Base-by-base conservation (phyloP, 2,888 invertebrate genomes). In the Megastigmus dorsalis region DNA sequence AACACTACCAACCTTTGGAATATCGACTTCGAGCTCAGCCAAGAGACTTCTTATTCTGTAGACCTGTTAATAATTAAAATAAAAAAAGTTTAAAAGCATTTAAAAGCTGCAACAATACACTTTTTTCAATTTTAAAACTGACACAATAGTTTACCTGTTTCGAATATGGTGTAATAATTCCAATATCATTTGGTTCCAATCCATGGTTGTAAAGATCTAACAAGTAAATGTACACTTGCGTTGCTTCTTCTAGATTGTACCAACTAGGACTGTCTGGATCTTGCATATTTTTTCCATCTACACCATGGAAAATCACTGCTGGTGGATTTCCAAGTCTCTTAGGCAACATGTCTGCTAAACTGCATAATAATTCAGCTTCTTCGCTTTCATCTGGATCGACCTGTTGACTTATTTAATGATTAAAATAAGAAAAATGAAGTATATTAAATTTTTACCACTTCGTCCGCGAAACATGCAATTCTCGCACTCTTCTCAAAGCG, bases 101-200 rank as follows among this genome's bases (percentile, higher is more conserved):
- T n/a, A n/a, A n/a, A n/a, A n/a, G n/a, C n/a, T n/a, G n/a, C n/a
- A n/a, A n/a, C n/a, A n/a, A n/a, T n/a, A n/a, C n/a, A n/a, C n/a
- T n/a, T n/a, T n/a, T n/a, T n/a, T n/a, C n/a, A n/a, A n/a, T n/a
- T n/a, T n/a, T n/a, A n/a, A n/a, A n/a, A n/a, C n/a, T n/a, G n/a
- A n/a, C n/a, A n/a, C n/a, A n/a, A n/a, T n/a, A n/a, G n/a, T n/a
- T 89, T 86, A 96, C 96, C 92, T 98, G 98, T 86, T 96, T 95
- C 75, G 93, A 89, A 84, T 98, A 98, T 0, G 98, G 98, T 13
- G 97, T 95, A 75, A 98, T 95, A 70, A 98, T 93, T 3, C 98
- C 98, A 83, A 98, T 92, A 80, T 96, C 94, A 62, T 92, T 90
- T 0, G 91, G 88, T 0, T 83, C 84, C n/a, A 96, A 83, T 26